Evolutionary conservation across 2,113 vertebrate genomes (phyloP).

Genomic region (Hirundichthys speculiger): DNA sequence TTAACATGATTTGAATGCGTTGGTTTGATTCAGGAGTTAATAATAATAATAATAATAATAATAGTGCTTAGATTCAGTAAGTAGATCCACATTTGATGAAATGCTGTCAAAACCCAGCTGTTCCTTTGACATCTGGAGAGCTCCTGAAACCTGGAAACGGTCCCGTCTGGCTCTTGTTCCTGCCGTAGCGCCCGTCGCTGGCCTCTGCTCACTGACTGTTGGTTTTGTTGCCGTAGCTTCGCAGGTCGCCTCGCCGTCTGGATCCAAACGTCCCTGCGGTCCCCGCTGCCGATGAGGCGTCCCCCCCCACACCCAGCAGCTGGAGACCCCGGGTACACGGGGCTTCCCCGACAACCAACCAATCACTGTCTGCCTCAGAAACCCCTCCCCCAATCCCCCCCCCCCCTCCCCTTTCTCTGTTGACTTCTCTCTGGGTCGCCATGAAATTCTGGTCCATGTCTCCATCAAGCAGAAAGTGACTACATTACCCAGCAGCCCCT

Average conservation of each 20-base stretch:
- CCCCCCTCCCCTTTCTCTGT: constrained; percentile 53
- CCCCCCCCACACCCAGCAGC: constrained; percentile 35
- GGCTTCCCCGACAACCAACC: constrained; percentile 45
- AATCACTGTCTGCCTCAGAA: constrained; percentile 58
- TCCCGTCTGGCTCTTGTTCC: constrained; percentile 6
- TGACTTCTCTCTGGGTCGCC: constrained; percentile 68
- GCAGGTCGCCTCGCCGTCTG: constrained; percentile 46
- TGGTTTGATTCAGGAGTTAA: too few relatives aligned
- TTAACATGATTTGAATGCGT: too few relatives aligned
- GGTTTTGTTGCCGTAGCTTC: constrained; percentile 68
- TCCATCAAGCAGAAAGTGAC: constrained; percentile 28
- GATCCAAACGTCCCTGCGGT: constrained; percentile 37
- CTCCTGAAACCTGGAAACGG: background rate
- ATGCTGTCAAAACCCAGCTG: too few relatives aligned
- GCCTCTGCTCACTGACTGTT: constrained; percentile 58
- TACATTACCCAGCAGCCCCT: constrained; percentile 33
- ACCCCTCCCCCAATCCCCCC: constrained; percentile 61
- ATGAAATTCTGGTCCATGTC: constrained; percentile 81
- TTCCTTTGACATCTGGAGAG: background rate
- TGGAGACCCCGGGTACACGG: constrained; percentile 67
- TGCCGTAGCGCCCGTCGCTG: constrained; percentile 1
- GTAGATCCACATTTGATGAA: too few relatives aligned
- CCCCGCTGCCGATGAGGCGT: constrained; percentile 42
- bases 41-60: too few relatives aligned
- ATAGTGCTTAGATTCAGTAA: too few relatives aligned